Evolutionary conservation across 2,888 invertebrate genomes (phyloP), one percentile per base, ranked within the genome.

Genomic region (Erpobdella octoculata): DNA sequence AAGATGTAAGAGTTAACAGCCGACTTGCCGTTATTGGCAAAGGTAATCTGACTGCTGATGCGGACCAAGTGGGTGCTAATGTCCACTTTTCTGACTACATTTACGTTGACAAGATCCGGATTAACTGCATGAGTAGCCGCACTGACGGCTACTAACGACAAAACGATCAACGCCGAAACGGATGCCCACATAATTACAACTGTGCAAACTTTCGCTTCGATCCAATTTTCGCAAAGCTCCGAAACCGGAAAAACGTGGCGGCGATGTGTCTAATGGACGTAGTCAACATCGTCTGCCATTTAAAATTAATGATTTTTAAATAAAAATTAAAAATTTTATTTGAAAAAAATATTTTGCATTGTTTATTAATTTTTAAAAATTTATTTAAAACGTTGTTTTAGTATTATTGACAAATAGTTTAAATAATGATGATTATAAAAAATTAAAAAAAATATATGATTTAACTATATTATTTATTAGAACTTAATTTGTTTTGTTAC

Each of bases 11-110:
- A 87, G 74, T 87, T 88, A 41, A 89, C 87, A 74, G 89, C 85
- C 75, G 88, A 86, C 80, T 89, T 89, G 70, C 91, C 90, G 77
- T 86, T 87, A 82, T 95, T 93, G 84, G 93, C 91, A 77, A 93
- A 81, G 76, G 90, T 89, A 79, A 95, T 86, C 84, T 90, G 89
- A 38, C 89, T 86, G 18, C 88, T 86, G 70, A 91, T 88, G 86
- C 92, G 93, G 2, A 92, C 92, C 73, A 96, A 86, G 84, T 95
- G 95, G 8, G 92, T 89, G 6, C 91, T 87, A 76, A 94, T 85
- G 84, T 96, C 94, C 77, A 96, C 88, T 67, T 88, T 88, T 80
- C 93, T 87, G 75, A 93, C 93, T 28, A 91, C 90, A 86, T 91
- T 91, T 83, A 80, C 80, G 73, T 84, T 80, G 1, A 84, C 80